These are phyloP conservation scores for Condylura cristata DNA, from an alignment of 2,113 vertebrate genomes.

Conservation along the genomic window DNA sequence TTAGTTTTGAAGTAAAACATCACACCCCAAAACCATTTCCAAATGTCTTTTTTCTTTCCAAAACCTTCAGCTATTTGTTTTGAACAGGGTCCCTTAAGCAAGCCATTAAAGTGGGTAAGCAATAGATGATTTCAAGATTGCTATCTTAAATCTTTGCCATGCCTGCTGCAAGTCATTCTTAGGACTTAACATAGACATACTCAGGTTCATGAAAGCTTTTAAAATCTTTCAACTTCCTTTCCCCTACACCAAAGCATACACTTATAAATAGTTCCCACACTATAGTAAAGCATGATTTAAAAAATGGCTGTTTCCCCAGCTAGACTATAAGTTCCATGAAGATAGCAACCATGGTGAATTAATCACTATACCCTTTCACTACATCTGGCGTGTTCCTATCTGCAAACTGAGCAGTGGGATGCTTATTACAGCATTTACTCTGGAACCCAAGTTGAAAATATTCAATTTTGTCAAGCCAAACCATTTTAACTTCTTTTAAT, in stretches of 20 bases:
- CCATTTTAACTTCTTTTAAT: neutral
- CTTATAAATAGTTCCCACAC: neutral
- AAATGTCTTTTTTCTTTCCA: neutral
- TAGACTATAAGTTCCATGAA: neutral
- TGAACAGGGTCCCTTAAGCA: neutral
- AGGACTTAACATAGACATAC: neutral
- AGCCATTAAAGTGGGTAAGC: neutral
- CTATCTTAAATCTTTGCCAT: neutral
- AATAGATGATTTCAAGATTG: neutral
- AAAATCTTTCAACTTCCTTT: neutral
- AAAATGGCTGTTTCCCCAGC: neutral
- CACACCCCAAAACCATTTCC: neutral
- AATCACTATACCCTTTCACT: neutral
- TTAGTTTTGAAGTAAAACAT: neutral
- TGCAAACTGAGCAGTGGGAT: neutral
- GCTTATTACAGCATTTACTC: neutral
- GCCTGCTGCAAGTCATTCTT: neutral
- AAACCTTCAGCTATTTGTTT: neutral
- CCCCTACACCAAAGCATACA: neutral
- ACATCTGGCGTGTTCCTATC: too few relatives aligned
- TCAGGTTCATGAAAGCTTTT: neutral
- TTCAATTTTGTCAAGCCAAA: neutral
- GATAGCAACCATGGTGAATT: neutral
- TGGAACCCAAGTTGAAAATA: neutral
- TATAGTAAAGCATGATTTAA: neutral